Evolutionary conservation across 2,888 invertebrate species (phyloP).

Genomic region (Chrysodeixis includens): DNA sequence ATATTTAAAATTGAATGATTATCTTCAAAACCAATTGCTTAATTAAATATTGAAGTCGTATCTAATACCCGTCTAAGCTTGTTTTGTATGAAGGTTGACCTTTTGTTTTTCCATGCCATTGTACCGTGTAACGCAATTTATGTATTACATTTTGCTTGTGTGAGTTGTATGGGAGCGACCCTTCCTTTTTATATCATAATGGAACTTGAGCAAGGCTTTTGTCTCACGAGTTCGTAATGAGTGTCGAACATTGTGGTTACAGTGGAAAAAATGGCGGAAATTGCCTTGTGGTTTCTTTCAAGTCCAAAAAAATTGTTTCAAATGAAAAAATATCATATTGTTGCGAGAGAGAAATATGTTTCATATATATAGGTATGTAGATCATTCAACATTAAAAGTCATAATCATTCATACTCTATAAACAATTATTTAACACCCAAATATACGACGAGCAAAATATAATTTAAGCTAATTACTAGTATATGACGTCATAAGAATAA

Average conservation of each 20-base stretch:
- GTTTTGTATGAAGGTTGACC: background rate
- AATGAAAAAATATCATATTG: too few relatives aligned
- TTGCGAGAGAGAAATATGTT: too few relatives aligned
- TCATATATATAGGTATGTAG: too few relatives aligned
- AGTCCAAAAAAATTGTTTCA: background rate
- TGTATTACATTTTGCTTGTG: slow-evolving; percentile 53
- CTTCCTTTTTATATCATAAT: slow-evolving; percentile 68
- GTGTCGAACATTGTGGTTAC: slow-evolving; percentile 37
- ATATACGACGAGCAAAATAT: too few relatives aligned
- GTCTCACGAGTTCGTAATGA: slow-evolving; percentile 66
- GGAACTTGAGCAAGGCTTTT: slow-evolving; percentile 65
- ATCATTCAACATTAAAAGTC: too few relatives aligned
- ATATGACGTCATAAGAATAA: too few relatives aligned
- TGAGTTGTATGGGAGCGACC: slow-evolving; percentile 50
- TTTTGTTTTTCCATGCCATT: slow-evolving; percentile 12
- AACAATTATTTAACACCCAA: too few relatives aligned
- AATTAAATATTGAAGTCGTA: background rate
- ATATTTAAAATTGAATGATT: too few relatives aligned
- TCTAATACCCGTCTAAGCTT: too few relatives aligned
- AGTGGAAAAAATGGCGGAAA: slow-evolving; percentile 19
- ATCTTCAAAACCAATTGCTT: too few relatives aligned
- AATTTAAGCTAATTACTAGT: too few relatives aligned
- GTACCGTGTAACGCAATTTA: slow-evolving; percentile 48
- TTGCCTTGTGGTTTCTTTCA: background rate
- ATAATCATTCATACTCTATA: too few relatives aligned